phyloP scores from a whole-genome alignment of 2,888 invertebrate genomes.

The Meiosimyza platycephala region DNA sequence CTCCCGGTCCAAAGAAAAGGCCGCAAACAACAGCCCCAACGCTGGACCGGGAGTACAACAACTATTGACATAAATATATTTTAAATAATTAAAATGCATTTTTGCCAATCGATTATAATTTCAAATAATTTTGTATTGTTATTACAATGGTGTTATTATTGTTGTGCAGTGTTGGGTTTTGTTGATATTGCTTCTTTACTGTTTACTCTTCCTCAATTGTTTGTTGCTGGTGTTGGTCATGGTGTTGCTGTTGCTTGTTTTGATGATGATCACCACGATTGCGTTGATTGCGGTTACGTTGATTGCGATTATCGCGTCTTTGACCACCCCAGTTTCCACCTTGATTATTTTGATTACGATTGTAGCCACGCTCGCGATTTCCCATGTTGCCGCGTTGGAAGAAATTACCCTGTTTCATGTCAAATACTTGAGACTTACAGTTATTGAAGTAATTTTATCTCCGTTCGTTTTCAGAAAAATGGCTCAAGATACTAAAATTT shows the following conservation, averaged over 20 bases:
- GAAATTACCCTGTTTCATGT: constrained; percentile 91
- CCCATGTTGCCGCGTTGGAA: constrained; percentile 81
- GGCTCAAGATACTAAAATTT: constrained; percentile 45
- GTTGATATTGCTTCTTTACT: neutral
- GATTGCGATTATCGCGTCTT: constrained; percentile 64
- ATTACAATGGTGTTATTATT: neutral
- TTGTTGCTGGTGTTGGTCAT: constrained; percentile 44
- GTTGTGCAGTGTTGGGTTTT: neutral
- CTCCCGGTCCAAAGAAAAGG: constrained; percentile 23
- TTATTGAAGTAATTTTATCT: neutral
- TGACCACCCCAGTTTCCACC: constrained; percentile 66
- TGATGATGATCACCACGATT: constrained; percentile 61
- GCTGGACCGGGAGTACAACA: constrained; percentile 42
- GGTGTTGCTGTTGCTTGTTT: constrained; percentile 48
- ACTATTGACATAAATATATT: neutral
- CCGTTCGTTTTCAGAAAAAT: constrained; percentile 44
- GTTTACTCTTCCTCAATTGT: constrained; percentile 48
- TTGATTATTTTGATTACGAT: constrained; percentile 65
- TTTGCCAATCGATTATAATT: too few species aligned
- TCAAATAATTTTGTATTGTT: too few species aligned
- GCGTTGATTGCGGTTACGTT: constrained; percentile 63
- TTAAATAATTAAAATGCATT: constrained; percentile 11
- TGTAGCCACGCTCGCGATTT: constrained; percentile 66
- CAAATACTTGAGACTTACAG: too few species aligned
- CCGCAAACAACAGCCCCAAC: constrained; percentile 1